phyloP scores from a whole-genome alignment of 2,888 invertebrate species.

The Dryocosmus kuriphilus region DNA sequence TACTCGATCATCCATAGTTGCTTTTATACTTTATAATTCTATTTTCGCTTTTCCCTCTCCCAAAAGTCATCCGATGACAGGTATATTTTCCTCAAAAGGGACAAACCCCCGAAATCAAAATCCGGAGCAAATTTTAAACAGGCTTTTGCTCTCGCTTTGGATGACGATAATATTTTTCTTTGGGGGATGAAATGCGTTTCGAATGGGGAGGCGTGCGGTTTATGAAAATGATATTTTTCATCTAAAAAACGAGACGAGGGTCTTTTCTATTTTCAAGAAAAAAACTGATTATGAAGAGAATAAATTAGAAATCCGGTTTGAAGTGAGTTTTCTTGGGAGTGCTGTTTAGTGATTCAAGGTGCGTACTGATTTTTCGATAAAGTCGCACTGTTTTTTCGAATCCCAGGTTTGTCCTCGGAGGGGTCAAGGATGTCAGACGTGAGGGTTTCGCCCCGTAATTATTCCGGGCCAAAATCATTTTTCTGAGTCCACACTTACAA shows the following conservation, averaged over 20 bases:
- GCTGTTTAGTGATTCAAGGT: not conserved
- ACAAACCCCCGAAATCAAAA: not conserved
- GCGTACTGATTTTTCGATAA: slow-evolving; percentile 15
- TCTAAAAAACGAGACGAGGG: not conserved
- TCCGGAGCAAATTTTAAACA: not conserved
- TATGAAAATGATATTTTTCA: slow-evolving; percentile 15
- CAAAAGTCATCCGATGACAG: not conserved
- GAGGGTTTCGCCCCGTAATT: slow-evolving; percentile 47
- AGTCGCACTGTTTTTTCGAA: slow-evolving; percentile 11
- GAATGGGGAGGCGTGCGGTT: not conserved
- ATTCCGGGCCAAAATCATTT: slow-evolving; percentile 48
- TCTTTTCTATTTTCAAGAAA: not conserved
- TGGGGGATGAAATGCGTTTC: slow-evolving; percentile 15
- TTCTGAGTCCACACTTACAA: slow-evolving; percentile 45
- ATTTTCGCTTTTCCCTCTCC: not conserved
- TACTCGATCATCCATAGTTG: slow-evolving; percentile 9
- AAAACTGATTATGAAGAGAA: not conserved
- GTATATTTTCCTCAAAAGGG: slow-evolving; percentile 23
- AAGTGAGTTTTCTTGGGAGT: not conserved
- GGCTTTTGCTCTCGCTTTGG: not conserved
- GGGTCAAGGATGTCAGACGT: slow-evolving; percentile 8
- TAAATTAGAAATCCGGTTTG: not conserved
- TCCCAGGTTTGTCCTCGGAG: not conserved
- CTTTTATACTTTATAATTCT: slow-evolving; percentile 22
- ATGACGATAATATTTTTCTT: slow-evolving; percentile 4